Evolutionary conservation across 92 coral and sea anemone genomes (phyloP).

Genomic region (Phenganax marumi): DNA sequence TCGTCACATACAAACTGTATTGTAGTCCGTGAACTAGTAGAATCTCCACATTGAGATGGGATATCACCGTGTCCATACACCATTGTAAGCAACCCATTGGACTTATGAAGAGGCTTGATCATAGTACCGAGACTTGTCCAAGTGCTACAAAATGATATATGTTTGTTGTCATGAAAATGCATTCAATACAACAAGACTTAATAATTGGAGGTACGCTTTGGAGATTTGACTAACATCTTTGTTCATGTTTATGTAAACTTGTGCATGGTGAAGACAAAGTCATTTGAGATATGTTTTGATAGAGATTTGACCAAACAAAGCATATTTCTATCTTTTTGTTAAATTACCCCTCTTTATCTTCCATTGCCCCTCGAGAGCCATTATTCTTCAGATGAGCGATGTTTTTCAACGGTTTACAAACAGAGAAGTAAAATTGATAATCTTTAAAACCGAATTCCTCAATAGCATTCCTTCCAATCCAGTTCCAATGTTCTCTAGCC

Average conservation of each 20-base stretch:
- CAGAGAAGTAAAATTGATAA: conserved; percentile 22
- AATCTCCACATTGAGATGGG: neutral
- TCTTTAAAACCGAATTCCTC: neutral
- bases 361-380: conserved; percentile 22
- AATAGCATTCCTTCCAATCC: conserved; percentile 59
- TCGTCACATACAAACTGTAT: conserved; percentile 40
- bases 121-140: conserved; percentile 33
- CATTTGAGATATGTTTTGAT: neutral
- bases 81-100: conserved; percentile 32
- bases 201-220: no score
- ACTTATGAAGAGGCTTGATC: neutral
- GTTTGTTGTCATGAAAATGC: neutral
- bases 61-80: neutral
- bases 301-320: neutral
- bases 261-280: neutral
- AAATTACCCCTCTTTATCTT: neutral
- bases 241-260: no score
- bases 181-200: neutral
- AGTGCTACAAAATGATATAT: neutral
- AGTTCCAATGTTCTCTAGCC: conserved; percentile 63
- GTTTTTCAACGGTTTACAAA: conserved; percentile 24
- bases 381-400: neutral
- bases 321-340: neutral
- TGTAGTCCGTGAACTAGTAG: neutral
- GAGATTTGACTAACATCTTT: no score